A percentile compares a stretch with the other conserved stretches of the same genome.
These are phyloP conservation scores for Athalia circularis DNA, from an alignment of 2,888 invertebrate genomes.

Conservation along the genomic window DNA sequence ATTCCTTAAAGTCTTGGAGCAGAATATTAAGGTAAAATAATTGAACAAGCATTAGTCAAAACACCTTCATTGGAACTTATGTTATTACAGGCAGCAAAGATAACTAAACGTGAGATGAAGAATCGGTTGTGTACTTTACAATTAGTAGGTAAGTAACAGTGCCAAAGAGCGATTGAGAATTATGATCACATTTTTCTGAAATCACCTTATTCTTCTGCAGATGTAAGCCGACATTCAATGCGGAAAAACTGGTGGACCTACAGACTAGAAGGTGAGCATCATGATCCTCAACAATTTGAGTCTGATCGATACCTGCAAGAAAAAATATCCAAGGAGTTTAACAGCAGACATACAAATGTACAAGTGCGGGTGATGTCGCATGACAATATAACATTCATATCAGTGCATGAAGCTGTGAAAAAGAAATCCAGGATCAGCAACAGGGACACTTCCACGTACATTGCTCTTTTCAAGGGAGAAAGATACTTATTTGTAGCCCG, in stretches of 20 bases:
- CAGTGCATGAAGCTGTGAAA: conserved; percentile 51
- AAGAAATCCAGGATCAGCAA: neutral
- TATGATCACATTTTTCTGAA: neutral
- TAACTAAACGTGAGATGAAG: conserved; percentile 54
- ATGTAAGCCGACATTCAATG: conserved; percentile 63
- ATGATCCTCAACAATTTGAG: conserved; percentile 21
- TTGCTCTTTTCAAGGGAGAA: conserved; percentile 62
- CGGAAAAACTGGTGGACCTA: conserved; percentile 63
- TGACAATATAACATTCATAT: conserved; percentile 59
- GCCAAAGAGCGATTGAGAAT: neutral
- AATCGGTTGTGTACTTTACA: conserved; percentile 60
- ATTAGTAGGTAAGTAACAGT: conserved; percentile 60
- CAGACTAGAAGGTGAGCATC: conserved; percentile 50
- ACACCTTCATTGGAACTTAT: neutral
- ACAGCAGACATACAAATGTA: conserved; percentile 1
- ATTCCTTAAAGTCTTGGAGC: conserved; percentile 57
- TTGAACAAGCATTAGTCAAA: neutral
- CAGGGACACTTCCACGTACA: conserved; percentile 49
- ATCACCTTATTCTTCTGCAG: conserved; percentile 50
- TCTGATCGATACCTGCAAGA: conserved; percentile 53
- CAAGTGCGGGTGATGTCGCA: conserved; percentile 55
- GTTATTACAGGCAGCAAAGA: conserved; percentile 55
- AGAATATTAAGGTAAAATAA: conserved; percentile 56
- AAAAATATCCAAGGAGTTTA: conserved; percentile 54
- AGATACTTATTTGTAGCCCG: conserved; percentile 63